phyloP scores from a whole-genome alignment of 2,113 vertebrate genomes.

The Pristiophorus japonicus region DNA sequence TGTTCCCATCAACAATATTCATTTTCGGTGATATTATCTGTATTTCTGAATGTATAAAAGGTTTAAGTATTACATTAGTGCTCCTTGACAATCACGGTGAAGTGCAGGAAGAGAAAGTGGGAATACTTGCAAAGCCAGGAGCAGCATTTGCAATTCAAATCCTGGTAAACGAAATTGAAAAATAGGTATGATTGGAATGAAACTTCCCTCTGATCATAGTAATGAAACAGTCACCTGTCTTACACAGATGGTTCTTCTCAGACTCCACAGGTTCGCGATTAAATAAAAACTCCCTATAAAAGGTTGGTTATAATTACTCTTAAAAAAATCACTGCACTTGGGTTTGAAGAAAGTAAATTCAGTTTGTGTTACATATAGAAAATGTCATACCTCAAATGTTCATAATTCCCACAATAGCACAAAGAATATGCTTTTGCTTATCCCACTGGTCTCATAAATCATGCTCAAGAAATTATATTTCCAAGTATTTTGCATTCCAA shows the following conservation, averaged over 20 bases:
- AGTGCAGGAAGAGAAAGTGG: background rate
- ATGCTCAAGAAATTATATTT: background rate
- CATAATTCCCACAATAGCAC: background rate
- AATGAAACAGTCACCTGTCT: background rate
- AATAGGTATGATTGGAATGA: background rate
- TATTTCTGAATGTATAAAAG: background rate
- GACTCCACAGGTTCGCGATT: background rate
- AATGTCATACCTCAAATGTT: background rate
- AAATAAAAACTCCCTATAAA: background rate
- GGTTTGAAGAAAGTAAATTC: background rate
- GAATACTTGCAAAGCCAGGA: too few relatives aligned
- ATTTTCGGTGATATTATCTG: background rate
- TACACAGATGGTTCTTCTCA: background rate
- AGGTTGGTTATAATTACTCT: background rate
- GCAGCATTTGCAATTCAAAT: background rate
- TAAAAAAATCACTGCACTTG: background rate
- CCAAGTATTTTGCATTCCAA: background rate
- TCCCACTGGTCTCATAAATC: background rate
- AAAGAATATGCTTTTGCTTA: background rate
- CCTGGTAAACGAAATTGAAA: background rate
- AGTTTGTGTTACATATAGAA: background rate
- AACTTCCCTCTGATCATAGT: background rate
- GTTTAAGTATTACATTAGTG: background rate
- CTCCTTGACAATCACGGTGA: background rate
- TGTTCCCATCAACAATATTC: background rate